Base-by-base conservation (phyloP, 35 echinoderm and acorn worm species). In the Holothuria glaberrima region DNA sequence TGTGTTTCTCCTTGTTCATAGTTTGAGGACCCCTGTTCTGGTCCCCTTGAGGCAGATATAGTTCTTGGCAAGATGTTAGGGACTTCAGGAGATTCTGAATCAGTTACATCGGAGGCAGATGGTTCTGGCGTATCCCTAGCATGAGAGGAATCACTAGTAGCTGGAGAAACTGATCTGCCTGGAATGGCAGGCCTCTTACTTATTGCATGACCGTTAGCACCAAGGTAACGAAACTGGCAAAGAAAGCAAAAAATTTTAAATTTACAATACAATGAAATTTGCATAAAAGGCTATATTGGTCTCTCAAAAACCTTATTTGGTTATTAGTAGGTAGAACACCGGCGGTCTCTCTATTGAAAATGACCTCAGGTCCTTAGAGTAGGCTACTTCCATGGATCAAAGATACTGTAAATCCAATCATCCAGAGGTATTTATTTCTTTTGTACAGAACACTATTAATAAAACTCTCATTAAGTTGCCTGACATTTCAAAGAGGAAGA, bases 11-110 rank as follows among this genome's bases (percentile, higher is more conserved):
- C 31, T 69, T 26, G 66, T 69, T 69, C 66, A 24, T 4, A 13
- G 66, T 26, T 33, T 1, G 1, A 69, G 31, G 25, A 69, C 66
- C 66, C 66, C 25, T 29, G 5, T 69, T 26, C 66, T 9, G 66
- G 25, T 12, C 66, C 66, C 7, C 6, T 33, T 10, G 19, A 13
- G 66, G 66, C 66, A 69, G 66, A 33, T 33, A 29, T 12, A 63
- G 74, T 78, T 78, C 44, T 78, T 17, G 80, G 56, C 58, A 35
- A 28, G 48, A 33, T 29, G 24, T 60, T 82, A 9, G 79, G 22
- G 0, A 27, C 85, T 50, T 87, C 85, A 26, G 85, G 85, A 27
- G 85, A 87, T 50, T 87, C 85, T 25, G 85, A 87, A 35, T 87
- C 85, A 9, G 85, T 87, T 12, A n/a, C 45, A 19, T 87, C 85